Percentiles rank a stretch among this genome's conserved stretches.
phyloP scores from a whole-genome alignment of 2,113 vertebrate species.

The Clinocottus analis region DNA sequence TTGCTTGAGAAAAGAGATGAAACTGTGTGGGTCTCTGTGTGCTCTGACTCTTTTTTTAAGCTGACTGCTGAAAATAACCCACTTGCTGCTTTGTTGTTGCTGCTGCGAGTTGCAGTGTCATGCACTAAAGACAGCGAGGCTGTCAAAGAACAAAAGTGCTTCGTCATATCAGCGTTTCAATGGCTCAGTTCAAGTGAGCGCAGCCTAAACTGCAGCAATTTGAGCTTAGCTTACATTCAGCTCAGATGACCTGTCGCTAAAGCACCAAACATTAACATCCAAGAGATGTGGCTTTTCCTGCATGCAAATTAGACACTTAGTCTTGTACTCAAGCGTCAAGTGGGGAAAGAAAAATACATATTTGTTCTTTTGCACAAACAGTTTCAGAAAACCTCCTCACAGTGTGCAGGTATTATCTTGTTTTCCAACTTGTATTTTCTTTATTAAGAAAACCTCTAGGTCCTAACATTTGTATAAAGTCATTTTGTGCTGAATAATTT shows the following conservation, averaged over 20 bases:
- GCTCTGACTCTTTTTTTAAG: slow-evolving; percentile 16
- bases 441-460: background rate
- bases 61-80: slow-evolving; percentile 34
- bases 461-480: background rate
- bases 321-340: background rate
- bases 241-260: slow-evolving; percentile 34
- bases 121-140: slow-evolving; percentile 31
- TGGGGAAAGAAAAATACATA: slow-evolving; percentile 12
- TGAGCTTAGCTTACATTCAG: background rate
- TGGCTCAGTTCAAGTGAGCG: slow-evolving; percentile 13
- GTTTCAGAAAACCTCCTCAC: background rate
- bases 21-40: background rate
- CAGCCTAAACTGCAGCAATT: slow-evolving; percentile 22
- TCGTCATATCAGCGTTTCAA: slow-evolving; percentile 44
- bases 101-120: slow-evolving; percentile 22
- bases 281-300: background rate
- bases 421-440: slow-evolving; percentile 1
- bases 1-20: background rate
- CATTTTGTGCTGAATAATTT: background rate
- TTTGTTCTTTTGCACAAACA: background rate
- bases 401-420: background rate
- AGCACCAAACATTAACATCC: background rate
- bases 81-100: slow-evolving; percentile 14
- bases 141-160: slow-evolving; percentile 45
- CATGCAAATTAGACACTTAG: slow-evolving; percentile 30